Evolutionary conservation across 1,140 invertebrate species (phyloP).

Genomic region (Babylonia areolata): DNA sequence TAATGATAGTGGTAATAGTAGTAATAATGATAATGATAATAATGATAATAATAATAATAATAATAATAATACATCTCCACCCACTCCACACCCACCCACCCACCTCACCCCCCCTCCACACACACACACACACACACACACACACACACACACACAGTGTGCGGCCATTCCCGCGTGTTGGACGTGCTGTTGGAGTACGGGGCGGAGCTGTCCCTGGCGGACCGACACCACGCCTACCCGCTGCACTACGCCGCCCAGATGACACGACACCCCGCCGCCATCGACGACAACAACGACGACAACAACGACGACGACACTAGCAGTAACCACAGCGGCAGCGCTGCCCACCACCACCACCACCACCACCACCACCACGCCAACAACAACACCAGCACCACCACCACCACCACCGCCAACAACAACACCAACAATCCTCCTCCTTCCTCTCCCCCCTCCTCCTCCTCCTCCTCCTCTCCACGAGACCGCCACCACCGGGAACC

Average conservation of each 20-base stretch:
- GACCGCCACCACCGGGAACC: not conserved
- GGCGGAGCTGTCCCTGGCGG: slow-evolving; percentile 88
- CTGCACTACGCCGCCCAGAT: slow-evolving; percentile 98
- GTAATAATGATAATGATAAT: too few species aligned
- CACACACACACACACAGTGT: too few species aligned
- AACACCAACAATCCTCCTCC: slow-evolving; percentile 48
- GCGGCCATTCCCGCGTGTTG: slow-evolving; percentile 77
- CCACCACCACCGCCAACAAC: slow-evolving; percentile 33
- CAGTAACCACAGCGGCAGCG: too few species aligned
- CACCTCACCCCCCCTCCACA: too few species aligned
- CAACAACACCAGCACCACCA: not conserved
- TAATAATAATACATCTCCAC: too few species aligned
- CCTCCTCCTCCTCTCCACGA: not conserved
- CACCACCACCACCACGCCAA: slow-evolving; percentile 67
- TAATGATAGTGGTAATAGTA: too few species aligned
- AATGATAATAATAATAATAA: too few species aligned
- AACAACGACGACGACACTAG: too few species aligned
- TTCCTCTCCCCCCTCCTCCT: not conserved
- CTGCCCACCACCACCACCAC: slow-evolving; percentile 27
- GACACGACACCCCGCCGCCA: slow-evolving; percentile 79
- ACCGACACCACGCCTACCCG: slow-evolving; percentile 95
- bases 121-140: too few species aligned
- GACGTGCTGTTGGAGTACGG: slow-evolving; percentile 89
- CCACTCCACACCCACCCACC: too few species aligned
- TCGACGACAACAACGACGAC: slow-evolving; percentile 22